Percentiles rank a stretch among this genome's conserved stretches.
Evolutionary conservation across 2,888 invertebrate species (phyloP).

Genomic region (Athripsodes cinereus): DNA sequence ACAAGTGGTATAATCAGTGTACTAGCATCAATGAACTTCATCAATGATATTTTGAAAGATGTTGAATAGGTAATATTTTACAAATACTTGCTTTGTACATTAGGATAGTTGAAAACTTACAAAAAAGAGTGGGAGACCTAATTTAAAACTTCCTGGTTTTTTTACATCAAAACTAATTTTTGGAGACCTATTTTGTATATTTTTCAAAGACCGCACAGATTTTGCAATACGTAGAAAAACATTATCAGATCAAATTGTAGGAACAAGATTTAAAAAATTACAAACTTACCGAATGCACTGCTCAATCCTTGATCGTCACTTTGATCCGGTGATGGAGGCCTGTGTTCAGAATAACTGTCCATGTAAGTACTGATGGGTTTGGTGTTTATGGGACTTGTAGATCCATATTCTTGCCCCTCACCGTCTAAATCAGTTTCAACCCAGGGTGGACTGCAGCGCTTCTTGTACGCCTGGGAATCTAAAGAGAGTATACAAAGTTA

Average conservation of each 20-base stretch:
- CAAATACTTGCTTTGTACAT: too few relatives aligned
- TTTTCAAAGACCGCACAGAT: not conserved
- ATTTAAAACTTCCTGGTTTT: not conserved
- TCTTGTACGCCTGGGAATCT: slow-evolving; percentile 39
- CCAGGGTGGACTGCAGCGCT: slow-evolving; percentile 67
- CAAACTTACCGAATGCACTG: slow-evolving; percentile 28
- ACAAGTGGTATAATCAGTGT: too few relatives aligned
- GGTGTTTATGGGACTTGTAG: slow-evolving; percentile 30
- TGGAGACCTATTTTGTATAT: not conserved
- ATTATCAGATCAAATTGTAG: too few relatives aligned
- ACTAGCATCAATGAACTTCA: too few relatives aligned
- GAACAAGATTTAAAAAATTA: too few relatives aligned
- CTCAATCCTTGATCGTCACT: slow-evolving; percentile 43
- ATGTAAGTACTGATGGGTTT: slow-evolving; percentile 32
- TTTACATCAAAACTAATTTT: too few relatives aligned
- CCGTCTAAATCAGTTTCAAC: slow-evolving; percentile 85
- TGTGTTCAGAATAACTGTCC: slow-evolving; percentile 47
- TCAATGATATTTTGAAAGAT: too few relatives aligned
- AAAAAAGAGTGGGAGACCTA: too few relatives aligned
- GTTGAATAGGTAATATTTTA: too few relatives aligned
- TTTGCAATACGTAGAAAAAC: not conserved
- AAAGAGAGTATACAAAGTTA: not conserved
- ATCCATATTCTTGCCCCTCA: slow-evolving; percentile 66
- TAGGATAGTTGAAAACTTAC: too few relatives aligned
- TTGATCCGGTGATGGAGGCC: slow-evolving; percentile 38